Conservation (phyloP, 92 coral and sea anemone genomes). For the Palythoa caribaeorum region DNA sequence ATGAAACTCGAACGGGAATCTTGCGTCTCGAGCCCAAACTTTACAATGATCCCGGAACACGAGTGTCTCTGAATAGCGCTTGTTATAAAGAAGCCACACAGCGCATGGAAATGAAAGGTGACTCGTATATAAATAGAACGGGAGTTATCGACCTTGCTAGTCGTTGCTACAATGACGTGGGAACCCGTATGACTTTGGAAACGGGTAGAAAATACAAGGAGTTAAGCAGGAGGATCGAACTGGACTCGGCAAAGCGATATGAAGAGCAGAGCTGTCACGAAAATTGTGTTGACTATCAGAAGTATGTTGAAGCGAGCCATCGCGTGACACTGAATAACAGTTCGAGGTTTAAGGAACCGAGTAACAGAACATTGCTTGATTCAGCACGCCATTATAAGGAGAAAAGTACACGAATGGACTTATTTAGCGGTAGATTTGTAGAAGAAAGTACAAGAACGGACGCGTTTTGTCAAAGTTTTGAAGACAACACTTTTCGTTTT, state of each 20-base stretch:
- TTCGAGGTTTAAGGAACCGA: constrained; percentile 12
- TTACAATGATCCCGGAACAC: background rate
- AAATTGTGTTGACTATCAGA: constrained; percentile 15
- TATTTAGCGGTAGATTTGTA: constrained; percentile 20
- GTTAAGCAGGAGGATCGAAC: constrained; percentile 4
- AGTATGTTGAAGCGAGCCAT: constrained; percentile 24
- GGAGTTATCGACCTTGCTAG: constrained; percentile 28
- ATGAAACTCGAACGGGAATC: constrained; percentile 17
- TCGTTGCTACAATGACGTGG: background rate
- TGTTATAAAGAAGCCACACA: constrained; percentile 12
- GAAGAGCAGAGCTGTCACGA: constrained; percentile 34
- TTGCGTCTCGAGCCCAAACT: background rate
- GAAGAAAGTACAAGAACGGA: constrained; percentile 33
- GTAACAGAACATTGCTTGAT: constrained; percentile 27
- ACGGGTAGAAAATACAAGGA: constrained; percentile 23
- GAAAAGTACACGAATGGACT: constrained; percentile 32
- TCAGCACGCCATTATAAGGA: constrained; percentile 37
- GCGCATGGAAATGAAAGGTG: constrained; percentile 32
- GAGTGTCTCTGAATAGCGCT: background rate
- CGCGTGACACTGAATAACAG: constrained; percentile 23
- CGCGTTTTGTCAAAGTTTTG: background rate
- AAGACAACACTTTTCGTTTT: background rate
- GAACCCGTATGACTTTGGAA: constrained; percentile 23
- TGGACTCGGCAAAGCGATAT: constrained; percentile 28
- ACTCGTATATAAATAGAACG: constrained; percentile 19